Evolutionary conservation across 2,113 vertebrate species (phyloP), one percentile per base, ranked within the genome.

Genomic region (Esox niger): DNA sequence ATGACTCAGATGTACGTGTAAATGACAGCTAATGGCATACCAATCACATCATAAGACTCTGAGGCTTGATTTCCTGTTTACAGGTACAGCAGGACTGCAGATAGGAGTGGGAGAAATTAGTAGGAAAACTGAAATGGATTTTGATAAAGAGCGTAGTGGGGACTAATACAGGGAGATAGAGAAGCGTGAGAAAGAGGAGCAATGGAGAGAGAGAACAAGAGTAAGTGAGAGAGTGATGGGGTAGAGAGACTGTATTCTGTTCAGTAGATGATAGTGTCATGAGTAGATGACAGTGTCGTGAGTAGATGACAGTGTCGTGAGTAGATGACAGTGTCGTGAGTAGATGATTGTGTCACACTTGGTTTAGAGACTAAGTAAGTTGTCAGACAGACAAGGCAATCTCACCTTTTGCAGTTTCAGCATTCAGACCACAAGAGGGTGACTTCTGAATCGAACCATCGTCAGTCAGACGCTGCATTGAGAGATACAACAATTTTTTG

Each of bases 341-440:
- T 8, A 49, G 5, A 15, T 30, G 56, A 58, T 31, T 2, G 27
- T 58, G 27, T 58, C 30, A 29, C 30, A 17, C 56, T 49, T 20
- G 1, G 47, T 6, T 49, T 15, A 20, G 47, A 49, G 15, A 29
- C 52, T 8, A 60, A 47, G 46, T 60, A 33, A 59, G 56, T 30
- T 30, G 29, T 15, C 17, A 46, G 25, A 47, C 27, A 47, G n/a
- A n/a, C 35, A 23, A 5, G 13, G 17, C 3, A 15, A 11, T 69
- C 69, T 90, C 85, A 92, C 91, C 91, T 91, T 87, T 83, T 88
- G 86, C 81, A 86, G 83, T 83, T 86, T 90, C 83, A 72, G 86
- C 63, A 43, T 82, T 88, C 75, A 81, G 71, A 74, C 89, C 90
- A 90, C 86, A 80, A 88, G 90, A 82, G 87, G 89, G 91, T 83